These are phyloP conservation scores for Venturia canescens DNA, from an alignment of 1,140 invertebrate species.

Conservation along the genomic window DNA sequence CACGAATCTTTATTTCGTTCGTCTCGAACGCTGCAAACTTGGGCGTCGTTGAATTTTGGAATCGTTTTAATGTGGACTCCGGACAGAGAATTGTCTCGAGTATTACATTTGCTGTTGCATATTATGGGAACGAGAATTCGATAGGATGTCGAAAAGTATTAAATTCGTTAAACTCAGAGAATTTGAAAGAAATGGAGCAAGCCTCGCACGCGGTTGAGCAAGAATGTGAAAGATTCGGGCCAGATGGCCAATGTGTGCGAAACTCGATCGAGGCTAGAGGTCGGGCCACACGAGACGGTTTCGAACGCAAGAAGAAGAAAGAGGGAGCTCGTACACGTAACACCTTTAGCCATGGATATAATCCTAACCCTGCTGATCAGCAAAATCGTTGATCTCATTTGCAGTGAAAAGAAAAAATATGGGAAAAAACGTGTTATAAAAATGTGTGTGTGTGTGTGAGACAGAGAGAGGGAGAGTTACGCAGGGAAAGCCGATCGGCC, in stretches of 20 bases:
- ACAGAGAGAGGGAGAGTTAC: neutral
- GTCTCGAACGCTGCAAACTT: no score
- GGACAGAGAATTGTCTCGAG: no score
- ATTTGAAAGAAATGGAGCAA: no score
- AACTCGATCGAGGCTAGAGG: neutral
- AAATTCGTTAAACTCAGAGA: no score
- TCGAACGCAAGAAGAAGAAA: neutral
- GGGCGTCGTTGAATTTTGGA: no score
- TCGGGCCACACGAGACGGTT: neutral
- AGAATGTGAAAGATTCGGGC: neutral
- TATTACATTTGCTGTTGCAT: no score
- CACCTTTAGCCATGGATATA: slow-evolving; percentile 6
- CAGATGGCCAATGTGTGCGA: neutral
- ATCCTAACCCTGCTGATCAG: slow-evolving; percentile 69
- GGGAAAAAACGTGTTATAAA: neutral
- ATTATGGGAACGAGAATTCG: no score
- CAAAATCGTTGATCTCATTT: slow-evolving; percentile 75
- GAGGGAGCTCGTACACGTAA: neutral
- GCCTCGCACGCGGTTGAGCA: no score
- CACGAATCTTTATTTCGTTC: no score
- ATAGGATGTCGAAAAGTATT: no score
- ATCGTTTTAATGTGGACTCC: no score
- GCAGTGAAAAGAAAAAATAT: slow-evolving; percentile 50
- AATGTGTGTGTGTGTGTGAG: neutral
- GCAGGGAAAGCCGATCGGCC: slow-evolving; percentile 67